These are phyloP conservation scores for Agrochola macilenta DNA, from an alignment of 2,888 invertebrate genomes.

Conservation along the genomic window DNA sequence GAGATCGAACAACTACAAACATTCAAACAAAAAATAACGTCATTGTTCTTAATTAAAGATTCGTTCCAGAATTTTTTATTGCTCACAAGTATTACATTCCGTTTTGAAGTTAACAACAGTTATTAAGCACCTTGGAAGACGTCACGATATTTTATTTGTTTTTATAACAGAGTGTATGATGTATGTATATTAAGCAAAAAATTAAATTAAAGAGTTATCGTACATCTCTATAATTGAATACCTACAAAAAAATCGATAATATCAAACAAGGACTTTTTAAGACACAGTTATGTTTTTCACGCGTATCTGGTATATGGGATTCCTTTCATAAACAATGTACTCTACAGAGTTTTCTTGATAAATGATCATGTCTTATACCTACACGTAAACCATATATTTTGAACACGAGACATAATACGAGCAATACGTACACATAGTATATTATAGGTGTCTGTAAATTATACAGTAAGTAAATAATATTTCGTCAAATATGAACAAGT, in stretches of 20 bases:
- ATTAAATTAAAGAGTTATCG: neutral
- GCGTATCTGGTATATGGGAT: neutral
- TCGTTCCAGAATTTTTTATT: conserved; percentile 70
- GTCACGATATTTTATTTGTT: conserved; percentile 40
- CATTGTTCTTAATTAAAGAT: conserved; percentile 68
- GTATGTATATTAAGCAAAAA: neutral
- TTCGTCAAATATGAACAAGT: conserved; percentile 81
- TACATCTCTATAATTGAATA: neutral
- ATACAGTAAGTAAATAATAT: conserved; percentile 77
- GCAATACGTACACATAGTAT: conserved; percentile 14
- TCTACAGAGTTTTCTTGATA: neutral
- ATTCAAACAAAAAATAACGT: conserved; percentile 62
- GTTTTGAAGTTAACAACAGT: conserved; percentile 61
- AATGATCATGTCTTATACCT: neutral
- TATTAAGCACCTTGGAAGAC: conserved; percentile 52
- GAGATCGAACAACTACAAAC: conserved; percentile 44
- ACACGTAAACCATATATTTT: neutral
- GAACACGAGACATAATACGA: conserved; percentile 5
- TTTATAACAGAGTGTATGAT: neutral
- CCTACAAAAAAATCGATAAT: neutral
- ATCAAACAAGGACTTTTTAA: conserved; percentile 3
- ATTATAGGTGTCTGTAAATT: conserved; percentile 60
- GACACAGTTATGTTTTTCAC: neutral
- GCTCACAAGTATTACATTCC: conserved; percentile 59
- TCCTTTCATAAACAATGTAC: neutral